phyloP scores from a whole-genome alignment of 2,797 vertebrate species.

The Sebastes umbrosus region DNA sequence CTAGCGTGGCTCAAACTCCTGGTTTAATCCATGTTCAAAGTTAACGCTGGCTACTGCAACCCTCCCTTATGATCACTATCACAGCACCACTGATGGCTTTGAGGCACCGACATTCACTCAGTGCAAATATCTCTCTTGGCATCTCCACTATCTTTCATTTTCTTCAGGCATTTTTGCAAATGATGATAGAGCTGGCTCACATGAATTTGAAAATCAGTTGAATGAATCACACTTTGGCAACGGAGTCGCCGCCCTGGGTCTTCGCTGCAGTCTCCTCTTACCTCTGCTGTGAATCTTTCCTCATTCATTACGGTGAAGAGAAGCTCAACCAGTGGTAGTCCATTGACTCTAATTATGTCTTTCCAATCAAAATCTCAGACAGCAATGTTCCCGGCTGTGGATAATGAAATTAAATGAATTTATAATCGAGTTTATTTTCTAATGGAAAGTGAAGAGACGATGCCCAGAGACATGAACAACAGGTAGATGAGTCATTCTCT shows the following conservation, averaged over 20 bases:
- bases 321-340: conserved; percentile 23
- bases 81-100: background rate
- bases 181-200: background rate
- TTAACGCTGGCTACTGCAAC: background rate
- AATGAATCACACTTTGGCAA: conserved; percentile 24
- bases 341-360: conserved; percentile 40
- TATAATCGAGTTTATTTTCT: conserved; percentile 47
- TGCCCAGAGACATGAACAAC: conserved; percentile 29
- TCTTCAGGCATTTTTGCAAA: background rate
- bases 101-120: background rate
- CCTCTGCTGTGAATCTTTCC: conserved; percentile 31
- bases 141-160: background rate
- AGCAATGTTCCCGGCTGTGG: conserved; percentile 31
- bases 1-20: background rate
- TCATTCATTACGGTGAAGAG: conserved; percentile 29
- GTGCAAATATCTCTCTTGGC: background rate
- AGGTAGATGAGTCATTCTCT: conserved; percentile 52
- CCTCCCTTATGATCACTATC: background rate
- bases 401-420: conserved; percentile 45
- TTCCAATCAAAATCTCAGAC: conserved; percentile 32
- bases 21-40: background rate
- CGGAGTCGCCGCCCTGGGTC: background rate
- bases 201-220: conserved; percentile 17
- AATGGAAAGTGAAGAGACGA: conserved; percentile 23
- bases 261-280: conserved; percentile 6